phyloP scores from a whole-genome alignment of 2,113 vertebrate genomes.

The Arizona elegans region DNA sequence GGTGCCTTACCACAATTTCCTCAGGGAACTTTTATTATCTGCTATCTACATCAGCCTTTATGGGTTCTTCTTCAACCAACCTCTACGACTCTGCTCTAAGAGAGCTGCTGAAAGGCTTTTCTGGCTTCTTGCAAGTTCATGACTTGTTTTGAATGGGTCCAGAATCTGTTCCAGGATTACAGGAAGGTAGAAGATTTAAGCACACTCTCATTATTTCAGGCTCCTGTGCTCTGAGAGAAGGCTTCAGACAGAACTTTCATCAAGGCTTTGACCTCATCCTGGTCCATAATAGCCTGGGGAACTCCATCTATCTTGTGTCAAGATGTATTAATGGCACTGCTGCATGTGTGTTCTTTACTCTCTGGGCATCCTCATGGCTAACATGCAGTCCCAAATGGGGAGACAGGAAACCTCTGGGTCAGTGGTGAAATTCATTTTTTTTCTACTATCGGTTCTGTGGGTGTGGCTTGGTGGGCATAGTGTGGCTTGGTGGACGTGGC shows the following conservation, averaged over 20 bases:
- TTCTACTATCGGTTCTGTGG: no score
- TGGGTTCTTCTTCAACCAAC: conserved; percentile 49
- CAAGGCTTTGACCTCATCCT: conserved; percentile 75
- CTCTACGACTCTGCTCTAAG: conserved; percentile 29
- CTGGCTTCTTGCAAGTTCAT: conserved; percentile 80
- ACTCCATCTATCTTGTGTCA: conserved; percentile 81
- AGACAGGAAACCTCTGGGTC: conserved; percentile 59
- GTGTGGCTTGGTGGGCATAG: no score
- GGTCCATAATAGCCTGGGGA: conserved; percentile 78
- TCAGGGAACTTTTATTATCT: conserved; percentile 80
- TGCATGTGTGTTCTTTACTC: conserved; percentile 80
- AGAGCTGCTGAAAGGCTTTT: conserved; percentile 75
- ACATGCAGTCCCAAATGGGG: conserved; percentile 81
- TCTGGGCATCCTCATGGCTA: conserved; percentile 80
- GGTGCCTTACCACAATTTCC: conserved; percentile 81
- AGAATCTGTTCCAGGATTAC: conserved; percentile 83
- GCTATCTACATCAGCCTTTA: conserved; percentile 79
- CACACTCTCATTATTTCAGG: conserved; percentile 73
- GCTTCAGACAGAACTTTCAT: conserved; percentile 71
- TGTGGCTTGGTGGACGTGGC: no score
- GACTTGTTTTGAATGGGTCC: conserved; percentile 77
- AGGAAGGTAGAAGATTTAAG: conserved; percentile 73
- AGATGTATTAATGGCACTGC: conserved; percentile 77
- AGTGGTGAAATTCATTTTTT: conserved; percentile 4
- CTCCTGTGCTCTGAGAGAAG: conserved; percentile 56